phyloP scores from a whole-genome alignment of 1,140 invertebrate genomes.

The Zaprionus vittiger region DNA sequence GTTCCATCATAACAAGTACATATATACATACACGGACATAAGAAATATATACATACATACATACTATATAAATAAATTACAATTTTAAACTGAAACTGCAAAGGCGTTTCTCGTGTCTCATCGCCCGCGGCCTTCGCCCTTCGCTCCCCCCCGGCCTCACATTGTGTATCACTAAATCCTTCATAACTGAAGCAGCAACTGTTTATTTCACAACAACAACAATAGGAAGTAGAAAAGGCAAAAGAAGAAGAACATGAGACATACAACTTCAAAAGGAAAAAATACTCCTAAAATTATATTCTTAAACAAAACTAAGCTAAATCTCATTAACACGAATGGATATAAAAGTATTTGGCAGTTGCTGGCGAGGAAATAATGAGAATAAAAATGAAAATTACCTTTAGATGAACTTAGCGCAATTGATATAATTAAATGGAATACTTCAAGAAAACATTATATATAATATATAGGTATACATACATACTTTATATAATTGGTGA shows the following conservation, averaged over 20 bases:
- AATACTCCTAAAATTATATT: constrained; percentile 76
- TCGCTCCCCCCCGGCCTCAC: neutral
- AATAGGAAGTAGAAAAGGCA: constrained; percentile 3
- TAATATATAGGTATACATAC: constrained; percentile 41
- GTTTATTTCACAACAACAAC: constrained; percentile 31
- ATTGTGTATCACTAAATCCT: constrained; percentile 55
- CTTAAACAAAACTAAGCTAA: constrained; percentile 68
- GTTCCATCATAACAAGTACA: constrained; percentile 84
- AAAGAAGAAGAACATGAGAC: constrained; percentile 1
- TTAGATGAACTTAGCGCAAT: constrained; percentile 84
- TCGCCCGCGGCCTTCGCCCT: neutral
- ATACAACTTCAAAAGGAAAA: constrained; percentile 25
- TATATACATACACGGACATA: constrained; percentile 61
- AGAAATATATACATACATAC: constrained; percentile 47
- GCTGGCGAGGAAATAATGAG: constrained; percentile 39
- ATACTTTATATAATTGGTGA: constrained; percentile 47
- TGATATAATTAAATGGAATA: constrained; percentile 78
- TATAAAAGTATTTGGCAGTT: constrained; percentile 25
- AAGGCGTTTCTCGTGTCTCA: constrained; percentile 39
- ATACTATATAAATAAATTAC: constrained; percentile 55
- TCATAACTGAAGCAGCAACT: constrained; percentile 16
- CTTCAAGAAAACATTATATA: constrained; percentile 44
- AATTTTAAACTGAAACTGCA: constrained; percentile 68
- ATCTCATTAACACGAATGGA: constrained; percentile 41
- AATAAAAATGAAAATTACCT: constrained; percentile 67